Evolutionary conservation across 2,113 vertebrate genomes (phyloP), one percentile per base, ranked within the genome.

Genomic region (Lonchura striata): DNA sequence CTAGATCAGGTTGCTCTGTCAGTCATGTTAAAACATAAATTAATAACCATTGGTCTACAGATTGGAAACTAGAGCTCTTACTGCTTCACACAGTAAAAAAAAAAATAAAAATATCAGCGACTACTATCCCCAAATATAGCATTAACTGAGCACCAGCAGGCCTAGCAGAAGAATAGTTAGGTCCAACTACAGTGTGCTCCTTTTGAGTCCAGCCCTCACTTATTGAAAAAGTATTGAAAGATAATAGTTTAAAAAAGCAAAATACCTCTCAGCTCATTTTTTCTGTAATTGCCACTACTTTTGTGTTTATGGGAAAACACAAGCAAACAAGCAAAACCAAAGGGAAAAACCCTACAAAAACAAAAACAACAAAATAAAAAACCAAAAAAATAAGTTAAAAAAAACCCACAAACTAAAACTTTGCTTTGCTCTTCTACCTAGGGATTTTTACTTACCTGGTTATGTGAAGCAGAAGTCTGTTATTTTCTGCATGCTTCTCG

Each of bases 261-360:
- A 65, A 28, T 7, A 52, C 13, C 7, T 23, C n/a, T 68, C 30
- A 20, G 25, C 7, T 76, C 13, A 46, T 41, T 89, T 94, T 42
- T 56, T 53, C 19, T 88, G 20, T 31, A 53, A 68, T 49, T 85
- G 10, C 5, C 9, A 65, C 11, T 75, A 10, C 6, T 87, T 81
- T 87, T 75, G 5, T n/a, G 3, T 27, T 9, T 46, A 52, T 59
- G 18, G n/a, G 6, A 1, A 11, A 2, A 3, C 2, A 11, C 24
- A 25, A 50, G 37, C 7, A 24, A 10, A 13, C 27, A 18, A 53
- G 19, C 10, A 22, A 8, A 20, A 13, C 6, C 28, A 42, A 42
- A 30, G 14, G 6, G 13, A 42, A 42, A 33, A 33, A 11, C 2
- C 27, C 53, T 30, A 33, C 8, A 21, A 54, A 54, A 21, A 9